Evolutionary conservation across 1,140 invertebrate genomes (phyloP), one percentile per base, ranked within the genome.

Genomic region (Cydia strobilella): DNA sequence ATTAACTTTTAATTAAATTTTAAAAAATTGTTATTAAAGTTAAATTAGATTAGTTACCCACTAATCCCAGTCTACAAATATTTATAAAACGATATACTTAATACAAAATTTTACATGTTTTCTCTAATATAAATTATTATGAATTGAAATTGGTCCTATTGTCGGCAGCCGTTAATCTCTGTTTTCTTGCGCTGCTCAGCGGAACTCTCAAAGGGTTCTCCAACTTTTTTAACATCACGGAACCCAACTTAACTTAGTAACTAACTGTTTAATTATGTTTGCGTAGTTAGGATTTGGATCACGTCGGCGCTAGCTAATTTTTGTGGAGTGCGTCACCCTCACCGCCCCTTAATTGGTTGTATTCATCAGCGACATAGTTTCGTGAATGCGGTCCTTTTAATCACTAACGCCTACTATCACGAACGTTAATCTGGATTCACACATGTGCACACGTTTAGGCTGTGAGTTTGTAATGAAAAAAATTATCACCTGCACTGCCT

Each of bases 181-280:
- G 1, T 59, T 20, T 10, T 23, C 54, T 9, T n/a, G 51, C 18
- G n/a, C 15, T 18, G 15, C n/a, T 20, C 18, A 59, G 54, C 10
- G 20, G 54, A 59, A 23, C 54, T 59, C 7, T 59, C 54, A 59
- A 59, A 59, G 54, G 54, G 20, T 59, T 23, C n/a, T 18, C 54
- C 18, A 59, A 59, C 54, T 59, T 23, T 54, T 54, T 59, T 51
- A 51, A 23, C 54, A 12, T 59, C 20, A 59, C 20, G 20, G 54
- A 65, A 65, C 27, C 27, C 63, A n/a, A 65, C 23, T 35, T 2
- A 27, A 25, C 63, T 31, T 65, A 65, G 27, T 65, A 65, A 65
- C 35, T 65, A 65, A 65, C 63, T 31, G 63, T 31, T 65, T 65
- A 65, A 65, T 65, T 31, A 59, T 59, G 63, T 65, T 65, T 31